phyloP scores from a whole-genome alignment of 2,113 vertebrate genomes.

The Coracopsis vasa region DNA sequence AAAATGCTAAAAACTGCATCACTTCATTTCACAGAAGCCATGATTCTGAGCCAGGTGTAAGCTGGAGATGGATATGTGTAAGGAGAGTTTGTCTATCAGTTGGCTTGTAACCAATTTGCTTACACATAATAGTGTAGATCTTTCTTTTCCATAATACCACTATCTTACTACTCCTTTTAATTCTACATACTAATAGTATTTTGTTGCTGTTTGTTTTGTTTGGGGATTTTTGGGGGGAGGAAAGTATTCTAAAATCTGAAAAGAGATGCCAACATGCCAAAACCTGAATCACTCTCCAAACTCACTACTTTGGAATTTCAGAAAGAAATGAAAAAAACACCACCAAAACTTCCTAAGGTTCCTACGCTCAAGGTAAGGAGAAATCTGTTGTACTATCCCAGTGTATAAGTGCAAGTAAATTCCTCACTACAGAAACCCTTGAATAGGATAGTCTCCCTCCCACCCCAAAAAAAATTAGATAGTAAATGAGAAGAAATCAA shows the following conservation, averaged over 20 bases:
- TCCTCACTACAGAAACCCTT: background rate
- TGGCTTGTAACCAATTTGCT: background rate
- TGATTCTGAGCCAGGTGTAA: background rate
- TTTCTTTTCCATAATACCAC: background rate
- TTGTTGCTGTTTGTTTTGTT: background rate
- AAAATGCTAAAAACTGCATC: background rate
- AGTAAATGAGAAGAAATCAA: background rate
- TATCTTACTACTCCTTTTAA: background rate
- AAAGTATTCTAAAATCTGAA: background rate
- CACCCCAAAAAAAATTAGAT: background rate
- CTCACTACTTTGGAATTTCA: background rate
- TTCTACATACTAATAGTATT: background rate
- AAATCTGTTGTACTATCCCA: background rate
- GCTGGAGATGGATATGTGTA: background rate
- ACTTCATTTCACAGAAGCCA: background rate
- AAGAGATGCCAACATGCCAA: background rate
- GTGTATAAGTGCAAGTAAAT: background rate
- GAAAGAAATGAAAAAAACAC: background rate
- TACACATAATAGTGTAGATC: background rate
- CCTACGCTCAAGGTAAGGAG: background rate
- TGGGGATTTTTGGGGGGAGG: background rate
- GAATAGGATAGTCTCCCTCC: background rate
- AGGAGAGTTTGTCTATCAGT: background rate
- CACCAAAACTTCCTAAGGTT: background rate
- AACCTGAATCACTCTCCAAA: background rate